Conservation (phyloP, 2,888 invertebrate species). For the Acleris holmiana region DNA sequence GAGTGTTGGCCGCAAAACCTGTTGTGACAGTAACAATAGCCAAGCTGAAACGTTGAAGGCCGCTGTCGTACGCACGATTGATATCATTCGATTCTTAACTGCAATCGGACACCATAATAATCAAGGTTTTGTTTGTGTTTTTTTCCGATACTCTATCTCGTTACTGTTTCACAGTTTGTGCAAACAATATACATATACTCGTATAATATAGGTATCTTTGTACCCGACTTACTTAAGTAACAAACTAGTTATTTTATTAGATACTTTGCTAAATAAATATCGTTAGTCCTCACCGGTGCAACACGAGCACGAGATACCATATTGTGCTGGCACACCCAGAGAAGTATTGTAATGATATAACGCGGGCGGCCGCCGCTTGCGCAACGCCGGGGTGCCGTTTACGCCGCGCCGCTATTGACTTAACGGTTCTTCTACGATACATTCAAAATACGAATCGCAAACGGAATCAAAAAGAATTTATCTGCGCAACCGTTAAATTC, state of each 20-base stretch:
- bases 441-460: slow-evolving; percentile 36
- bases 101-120: slow-evolving; percentile 18
- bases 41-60: slow-evolving; percentile 47
- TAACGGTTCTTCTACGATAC: slow-evolving; percentile 37
- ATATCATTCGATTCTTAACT: slow-evolving; percentile 39
- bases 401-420: slow-evolving; percentile 33
- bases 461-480: slow-evolving; percentile 24
- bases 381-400: slow-evolving; percentile 36
- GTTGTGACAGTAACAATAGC: slow-evolving; percentile 45
- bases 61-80: slow-evolving; percentile 43
- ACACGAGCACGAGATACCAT: slow-evolving; percentile 20
- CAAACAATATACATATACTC: too few species aligned
- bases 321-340: slow-evolving; percentile 17
- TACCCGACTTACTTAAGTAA: too few species aligned
- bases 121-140: neutral
- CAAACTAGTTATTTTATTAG: too few species aligned
- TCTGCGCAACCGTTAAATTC: slow-evolving; percentile 24
- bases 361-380: slow-evolving; percentile 29
- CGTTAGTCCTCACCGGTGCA: slow-evolving; percentile 2
- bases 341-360: slow-evolving; percentile 37
- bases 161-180: too few species aligned
- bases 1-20: slow-evolving; percentile 28
- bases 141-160: too few species aligned
- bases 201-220: too few species aligned
- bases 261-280: too few species aligned